Conservation (phyloP, 2,888 invertebrate species). For the Phytoseiulus persimilis region DNA sequence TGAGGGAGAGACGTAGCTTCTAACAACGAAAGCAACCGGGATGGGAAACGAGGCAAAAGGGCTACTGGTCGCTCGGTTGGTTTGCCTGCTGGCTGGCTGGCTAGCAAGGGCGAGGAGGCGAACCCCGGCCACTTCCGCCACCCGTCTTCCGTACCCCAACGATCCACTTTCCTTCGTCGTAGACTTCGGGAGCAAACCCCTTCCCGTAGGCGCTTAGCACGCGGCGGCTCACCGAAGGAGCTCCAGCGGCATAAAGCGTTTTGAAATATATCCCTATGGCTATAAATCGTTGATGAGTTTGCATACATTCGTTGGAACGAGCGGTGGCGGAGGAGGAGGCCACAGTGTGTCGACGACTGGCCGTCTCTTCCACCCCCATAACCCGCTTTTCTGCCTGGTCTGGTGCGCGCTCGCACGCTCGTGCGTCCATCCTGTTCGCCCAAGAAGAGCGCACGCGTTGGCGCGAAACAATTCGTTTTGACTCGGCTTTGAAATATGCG, state of each 20-base stretch:
- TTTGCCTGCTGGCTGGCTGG: not conserved
- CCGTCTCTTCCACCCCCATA: not conserved
- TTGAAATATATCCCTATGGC: slow-evolving; percentile 33
- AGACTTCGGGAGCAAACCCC: not conserved
- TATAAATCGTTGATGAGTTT: slow-evolving; percentile 39
- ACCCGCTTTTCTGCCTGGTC: not conserved
- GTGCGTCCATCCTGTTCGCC: not conserved
- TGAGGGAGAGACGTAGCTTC: not conserved
- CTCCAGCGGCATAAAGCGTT: not conserved
- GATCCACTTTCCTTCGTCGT: not conserved
- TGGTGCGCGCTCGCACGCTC: not conserved
- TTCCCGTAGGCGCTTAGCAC: not conserved
- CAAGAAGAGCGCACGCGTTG: not conserved
- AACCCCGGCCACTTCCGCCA: too few relatives aligned
- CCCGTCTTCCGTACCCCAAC: not conserved
- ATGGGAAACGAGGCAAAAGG: not conserved
- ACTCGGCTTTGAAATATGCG: not conserved
- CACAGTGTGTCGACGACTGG: not conserved
- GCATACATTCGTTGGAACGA: slow-evolving; percentile 20
- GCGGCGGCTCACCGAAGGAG: not conserved
- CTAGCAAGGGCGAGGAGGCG: too few relatives aligned
- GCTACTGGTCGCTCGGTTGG: not conserved
- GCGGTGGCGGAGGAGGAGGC: not conserved
- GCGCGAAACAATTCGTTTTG: not conserved
- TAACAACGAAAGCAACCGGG: not conserved